These are phyloP conservation scores for Otocyon megalotis DNA, from an alignment of 2,113 vertebrate genomes.

Conservation along the genomic window DNA sequence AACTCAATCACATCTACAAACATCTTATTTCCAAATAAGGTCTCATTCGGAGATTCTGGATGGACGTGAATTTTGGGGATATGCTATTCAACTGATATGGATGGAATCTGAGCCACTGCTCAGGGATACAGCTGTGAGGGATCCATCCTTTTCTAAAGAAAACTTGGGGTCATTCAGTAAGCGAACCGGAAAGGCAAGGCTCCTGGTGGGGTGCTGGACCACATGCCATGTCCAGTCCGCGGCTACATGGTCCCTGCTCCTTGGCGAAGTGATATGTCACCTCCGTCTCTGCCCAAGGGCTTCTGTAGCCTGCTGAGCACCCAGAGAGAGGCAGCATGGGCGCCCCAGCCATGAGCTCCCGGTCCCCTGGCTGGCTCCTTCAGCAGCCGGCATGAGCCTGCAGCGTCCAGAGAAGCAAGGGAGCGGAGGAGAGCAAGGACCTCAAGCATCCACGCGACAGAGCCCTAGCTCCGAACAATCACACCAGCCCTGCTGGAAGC, in stretches of 20 bases:
- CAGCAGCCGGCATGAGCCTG: background rate
- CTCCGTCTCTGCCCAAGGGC: background rate
- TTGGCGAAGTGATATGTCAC: no score
- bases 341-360: background rate
- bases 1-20: background rate
- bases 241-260: background rate
- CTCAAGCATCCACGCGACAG: rapidly evolving
- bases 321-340: background rate
- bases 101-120: background rate
- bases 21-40: no score
- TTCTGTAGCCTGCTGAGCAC: background rate
- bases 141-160: rapidly evolving
- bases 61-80: rapidly evolving
- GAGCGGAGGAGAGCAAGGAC: background rate
- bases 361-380: background rate
- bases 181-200: no score
- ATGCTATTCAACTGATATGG: background rate
- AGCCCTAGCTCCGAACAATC: rapidly evolving
- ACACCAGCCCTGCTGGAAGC: background rate
- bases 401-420: rapidly evolving
- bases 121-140: rapidly evolving
- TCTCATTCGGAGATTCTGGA: background rate
- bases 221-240: rapidly evolving
- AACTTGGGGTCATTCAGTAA: rapidly evolving
- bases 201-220: rapidly evolving